Percentiles rank a stretch among this genome's conserved stretches.
Evolutionary conservation across 2,113 vertebrate species (phyloP).

Genomic region (Silurus glanis): DNA sequence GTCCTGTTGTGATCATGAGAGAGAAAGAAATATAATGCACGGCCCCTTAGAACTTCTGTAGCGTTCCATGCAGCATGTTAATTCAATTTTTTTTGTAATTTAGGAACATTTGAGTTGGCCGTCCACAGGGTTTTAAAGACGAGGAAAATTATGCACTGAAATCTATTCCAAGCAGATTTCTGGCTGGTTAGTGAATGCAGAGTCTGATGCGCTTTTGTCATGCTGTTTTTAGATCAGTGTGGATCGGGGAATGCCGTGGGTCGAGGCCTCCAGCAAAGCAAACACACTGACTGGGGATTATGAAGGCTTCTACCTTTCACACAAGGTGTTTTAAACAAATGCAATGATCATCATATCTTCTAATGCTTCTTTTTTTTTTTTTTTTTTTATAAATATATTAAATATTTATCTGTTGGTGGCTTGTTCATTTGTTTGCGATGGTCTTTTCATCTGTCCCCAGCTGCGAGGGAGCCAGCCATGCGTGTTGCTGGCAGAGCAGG

Average conservation of each 20-base stretch:
- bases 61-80: too few species aligned
- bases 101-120: neutral
- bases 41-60: too few species aligned
- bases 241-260: slow-evolving; percentile 90
- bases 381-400: neutral
- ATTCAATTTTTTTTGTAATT: too few species aligned
- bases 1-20: too few species aligned
- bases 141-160: neutral
- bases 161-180: neutral
- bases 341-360: neutral
- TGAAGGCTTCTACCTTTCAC: slow-evolving; percentile 93
- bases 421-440: neutral
- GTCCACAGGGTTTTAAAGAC: neutral
- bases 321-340: slow-evolving; percentile 72
- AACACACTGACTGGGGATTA: slow-evolving; percentile 75
- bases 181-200: neutral
- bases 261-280: slow-evolving; percentile 80
- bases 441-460: slow-evolving; percentile 62
- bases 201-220: neutral
- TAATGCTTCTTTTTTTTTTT: neutral
- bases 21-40: too few species aligned
- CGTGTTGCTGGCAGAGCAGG: slow-evolving; percentile 90
- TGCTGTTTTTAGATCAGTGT: slow-evolving; percentile 83
- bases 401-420: too few species aligned
- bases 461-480: slow-evolving; percentile 81